Evolutionary conservation across 1,140 invertebrate species (phyloP).

Genomic region (Drosophila nigrodunni): DNA sequence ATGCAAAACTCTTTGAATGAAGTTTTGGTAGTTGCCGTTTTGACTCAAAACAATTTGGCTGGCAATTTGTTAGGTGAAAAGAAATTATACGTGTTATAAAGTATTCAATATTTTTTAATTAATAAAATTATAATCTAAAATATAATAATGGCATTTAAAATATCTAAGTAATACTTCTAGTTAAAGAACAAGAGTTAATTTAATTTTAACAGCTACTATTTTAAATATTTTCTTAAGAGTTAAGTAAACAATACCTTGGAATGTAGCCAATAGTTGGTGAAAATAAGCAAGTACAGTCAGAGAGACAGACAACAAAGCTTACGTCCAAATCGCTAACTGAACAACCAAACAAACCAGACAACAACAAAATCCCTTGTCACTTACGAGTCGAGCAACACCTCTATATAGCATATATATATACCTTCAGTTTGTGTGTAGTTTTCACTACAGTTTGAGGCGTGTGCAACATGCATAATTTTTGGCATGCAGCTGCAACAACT

Average conservation of each 20-base stretch:
- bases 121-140: no score
- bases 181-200: not conserved
- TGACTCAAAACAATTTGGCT: conserved; percentile 16
- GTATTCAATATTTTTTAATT: no score
- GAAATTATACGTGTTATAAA: no score
- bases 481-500: conserved; percentile 50
- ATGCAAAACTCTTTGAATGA: conserved; percentile 29
- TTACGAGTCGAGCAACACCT: conserved; percentile 4
- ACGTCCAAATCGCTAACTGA: conserved; percentile 37
- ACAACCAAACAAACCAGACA: no score
- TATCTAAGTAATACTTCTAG: no score
- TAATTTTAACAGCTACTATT: conserved; percentile 5
- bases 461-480: conserved; percentile 68
- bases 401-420: not conserved
- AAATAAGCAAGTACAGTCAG: conserved; percentile 23
- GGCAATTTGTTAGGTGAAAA: not conserved
- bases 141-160: no score
- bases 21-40: conserved; percentile 17
- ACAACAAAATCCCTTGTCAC: conserved; percentile 29
- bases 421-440: conserved; percentile 38
- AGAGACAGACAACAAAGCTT: not conserved
- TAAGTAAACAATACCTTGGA: conserved; percentile 20
- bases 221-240: not conserved
- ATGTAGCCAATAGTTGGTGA: conserved; percentile 22
- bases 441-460: conserved; percentile 55